These are phyloP conservation scores for Phalacrocorax aristotelis DNA, from an alignment of 2,113 vertebrate species.

Conservation along the genomic window DNA sequence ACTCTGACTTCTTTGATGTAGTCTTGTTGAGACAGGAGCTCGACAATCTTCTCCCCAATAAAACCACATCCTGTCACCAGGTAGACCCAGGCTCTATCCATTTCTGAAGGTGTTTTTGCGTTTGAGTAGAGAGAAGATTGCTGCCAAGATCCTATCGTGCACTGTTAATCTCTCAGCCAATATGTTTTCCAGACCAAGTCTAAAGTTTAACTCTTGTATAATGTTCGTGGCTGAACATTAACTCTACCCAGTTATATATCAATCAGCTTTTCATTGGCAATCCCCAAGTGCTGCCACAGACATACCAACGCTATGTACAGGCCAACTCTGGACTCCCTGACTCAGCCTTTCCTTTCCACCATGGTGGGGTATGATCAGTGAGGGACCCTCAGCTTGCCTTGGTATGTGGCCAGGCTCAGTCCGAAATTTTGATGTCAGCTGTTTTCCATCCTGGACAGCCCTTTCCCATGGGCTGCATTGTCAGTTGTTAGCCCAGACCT, in stretches of 20 bases:
- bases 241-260: neutral
- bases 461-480: neutral
- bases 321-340: neutral
- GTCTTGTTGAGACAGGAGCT: slow-evolving; percentile 38
- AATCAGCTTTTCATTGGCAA: neutral
- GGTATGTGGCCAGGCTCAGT: neutral
- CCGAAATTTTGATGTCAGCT: neutral
- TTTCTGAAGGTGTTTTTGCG: neutral
- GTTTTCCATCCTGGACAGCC: neutral
- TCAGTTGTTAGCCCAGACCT: neutral
- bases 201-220: neutral
- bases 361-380: accelerated
- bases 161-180: neutral
- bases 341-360: neutral
- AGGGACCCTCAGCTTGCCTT: neutral
- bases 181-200: neutral
- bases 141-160: neutral
- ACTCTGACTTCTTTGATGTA: slow-evolving; percentile 54
- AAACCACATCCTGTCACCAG: slow-evolving; percentile 63
- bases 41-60: slow-evolving; percentile 12
- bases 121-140: neutral
- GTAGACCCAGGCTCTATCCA: slow-evolving; percentile 1
- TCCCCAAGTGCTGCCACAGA: neutral
- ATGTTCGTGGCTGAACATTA: neutral
- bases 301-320: accelerated